Conservation (phyloP, 2,888 invertebrate genomes). For the Drosophila austrosaltans region DNA sequence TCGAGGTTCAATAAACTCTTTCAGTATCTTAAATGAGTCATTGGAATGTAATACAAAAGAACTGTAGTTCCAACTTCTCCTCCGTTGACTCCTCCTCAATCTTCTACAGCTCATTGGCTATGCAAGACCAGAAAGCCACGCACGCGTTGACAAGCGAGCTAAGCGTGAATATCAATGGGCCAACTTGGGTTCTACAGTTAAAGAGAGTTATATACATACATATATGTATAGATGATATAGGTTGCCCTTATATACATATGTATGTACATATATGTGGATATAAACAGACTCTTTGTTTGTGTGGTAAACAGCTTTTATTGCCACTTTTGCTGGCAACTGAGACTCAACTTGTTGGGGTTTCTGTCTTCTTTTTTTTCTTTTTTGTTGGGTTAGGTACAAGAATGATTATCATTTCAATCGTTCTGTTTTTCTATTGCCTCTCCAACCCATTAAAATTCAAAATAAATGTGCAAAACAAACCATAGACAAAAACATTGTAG, state of each 20-base stretch:
- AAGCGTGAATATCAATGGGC: conserved; percentile 69
- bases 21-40: conserved; percentile 54
- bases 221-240: not conserved
- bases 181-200: not conserved
- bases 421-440: not conserved
- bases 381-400: conserved; percentile 5
- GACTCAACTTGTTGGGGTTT: conserved; percentile 3
- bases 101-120: conserved; percentile 60
- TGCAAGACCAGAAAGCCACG: conserved; percentile 66
- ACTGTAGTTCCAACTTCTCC: conserved; percentile 2
- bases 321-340: conserved; percentile 9
- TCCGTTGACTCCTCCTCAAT: not conserved
- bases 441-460: not conserved
- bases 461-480: not conserved
- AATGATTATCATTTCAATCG: conserved; percentile 9
- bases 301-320: conserved; percentile 10
- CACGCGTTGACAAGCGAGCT: conserved; percentile 63
- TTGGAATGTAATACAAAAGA: conserved; percentile 14
- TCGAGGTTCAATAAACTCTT: conserved; percentile 69
- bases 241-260: conserved; percentile 5
- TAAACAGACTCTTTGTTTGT: conserved; percentile 9
- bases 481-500: not conserved
- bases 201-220: not conserved
- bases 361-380: not conserved
- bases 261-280: not conserved